Evolutionary conservation across 2,888 invertebrate genomes (phyloP).

Genomic region (Odontothrips loti): DNA sequence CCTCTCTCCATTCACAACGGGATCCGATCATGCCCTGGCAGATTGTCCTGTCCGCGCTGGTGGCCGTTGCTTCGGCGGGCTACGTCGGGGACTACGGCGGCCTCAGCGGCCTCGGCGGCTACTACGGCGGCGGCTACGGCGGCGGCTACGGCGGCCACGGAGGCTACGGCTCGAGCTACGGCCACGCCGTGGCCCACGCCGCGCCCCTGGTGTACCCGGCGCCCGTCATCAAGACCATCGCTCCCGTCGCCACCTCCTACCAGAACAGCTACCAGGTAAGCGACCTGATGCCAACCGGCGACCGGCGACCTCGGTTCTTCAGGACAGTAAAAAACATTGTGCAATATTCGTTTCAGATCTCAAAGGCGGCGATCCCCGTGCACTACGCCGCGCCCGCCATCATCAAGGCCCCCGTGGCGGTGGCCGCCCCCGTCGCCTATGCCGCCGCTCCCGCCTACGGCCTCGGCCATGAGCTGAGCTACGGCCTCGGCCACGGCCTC

Average conservation of each 20-base stretch:
- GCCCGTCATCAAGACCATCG: constrained; percentile 43
- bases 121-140: constrained; percentile 31
- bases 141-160: constrained; percentile 34
- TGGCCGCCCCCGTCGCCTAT: not conserved
- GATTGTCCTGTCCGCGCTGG: constrained; percentile 33
- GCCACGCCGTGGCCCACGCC: constrained; percentile 33
- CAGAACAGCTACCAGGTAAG: constrained; percentile 60
- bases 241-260: constrained; percentile 61
- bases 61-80: constrained; percentile 34
- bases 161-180: constrained; percentile 35
- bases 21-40: not conserved
- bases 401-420: not conserved
- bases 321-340: not conserved
- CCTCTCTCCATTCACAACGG: too few species aligned
- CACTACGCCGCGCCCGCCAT: not conserved
- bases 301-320: constrained; percentile 27
- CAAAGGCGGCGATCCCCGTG: constrained; percentile 29
- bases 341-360: too few species aligned
- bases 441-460: constrained; percentile 27
- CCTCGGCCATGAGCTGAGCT: constrained; percentile 34
- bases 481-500: constrained; percentile 33
- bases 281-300: constrained; percentile 40
- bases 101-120: constrained; percentile 37
- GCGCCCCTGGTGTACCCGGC: constrained; percentile 41
- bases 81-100: constrained; percentile 32